Evolutionary conservation across 2,888 invertebrate species (phyloP).

Genomic region (Microctonus aethiopoides): DNA sequence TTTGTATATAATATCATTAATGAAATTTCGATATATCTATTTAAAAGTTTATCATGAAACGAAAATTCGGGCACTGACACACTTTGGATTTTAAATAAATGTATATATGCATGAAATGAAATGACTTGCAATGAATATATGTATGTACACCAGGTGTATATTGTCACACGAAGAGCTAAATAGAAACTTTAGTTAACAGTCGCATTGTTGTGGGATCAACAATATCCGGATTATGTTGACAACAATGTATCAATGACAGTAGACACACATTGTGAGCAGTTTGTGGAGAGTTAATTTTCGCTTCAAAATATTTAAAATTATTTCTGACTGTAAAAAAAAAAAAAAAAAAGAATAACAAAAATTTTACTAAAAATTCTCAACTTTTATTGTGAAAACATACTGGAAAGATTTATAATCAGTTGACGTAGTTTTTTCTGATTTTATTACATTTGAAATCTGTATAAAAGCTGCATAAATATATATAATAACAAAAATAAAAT

Average conservation of each 20-base stretch:
- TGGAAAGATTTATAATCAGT: neutral
- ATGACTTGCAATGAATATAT: neutral
- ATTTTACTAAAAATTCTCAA: no score
- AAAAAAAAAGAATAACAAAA: neutral
- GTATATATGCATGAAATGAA: neutral
- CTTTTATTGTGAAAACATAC: no score
- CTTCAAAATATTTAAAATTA: neutral
- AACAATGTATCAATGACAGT: neutral
- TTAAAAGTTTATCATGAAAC: neutral
- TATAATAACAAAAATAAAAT: neutral
- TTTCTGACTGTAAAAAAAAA: neutral
- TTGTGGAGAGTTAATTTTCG: neutral
- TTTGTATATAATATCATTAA: neutral
- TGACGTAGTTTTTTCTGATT: neutral
- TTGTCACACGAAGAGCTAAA: neutral
- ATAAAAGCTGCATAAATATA: neutral
- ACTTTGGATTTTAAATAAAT: no score
- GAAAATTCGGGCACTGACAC: no score
- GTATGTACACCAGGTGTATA: neutral
- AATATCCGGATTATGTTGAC: slow-evolving; percentile 51
- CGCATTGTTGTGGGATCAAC: slow-evolving; percentile 39
- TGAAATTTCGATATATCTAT: neutral
- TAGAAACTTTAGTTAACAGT: neutral
- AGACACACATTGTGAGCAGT: neutral
- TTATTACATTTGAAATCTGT: neutral